A percentile compares a stretch with the other conserved stretches of the same genome.
Conservation (phyloP, 2,888 invertebrate species). For the Cheilosia scutellata region DNA sequence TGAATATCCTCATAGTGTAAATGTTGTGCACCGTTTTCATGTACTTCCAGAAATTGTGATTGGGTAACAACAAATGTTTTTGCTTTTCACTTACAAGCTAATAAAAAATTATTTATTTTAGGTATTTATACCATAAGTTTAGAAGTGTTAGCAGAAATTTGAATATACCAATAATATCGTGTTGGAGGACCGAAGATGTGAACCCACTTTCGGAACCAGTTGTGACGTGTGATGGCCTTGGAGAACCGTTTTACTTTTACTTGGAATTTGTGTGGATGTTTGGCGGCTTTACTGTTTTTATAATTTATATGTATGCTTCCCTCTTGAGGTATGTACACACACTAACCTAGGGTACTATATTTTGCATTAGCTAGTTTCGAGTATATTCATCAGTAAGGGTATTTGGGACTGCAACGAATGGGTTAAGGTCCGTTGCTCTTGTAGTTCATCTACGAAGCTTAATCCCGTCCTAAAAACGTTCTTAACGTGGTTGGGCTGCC, state of each 20-base stretch:
- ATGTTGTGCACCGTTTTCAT: constrained; percentile 92
- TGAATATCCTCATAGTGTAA: constrained; percentile 92
- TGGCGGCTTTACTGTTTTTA: constrained; percentile 89
- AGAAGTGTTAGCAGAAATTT: constrained; percentile 69
- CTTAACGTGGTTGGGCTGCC: too few species aligned
- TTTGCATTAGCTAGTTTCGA: too few species aligned
- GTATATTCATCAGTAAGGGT: too few species aligned
- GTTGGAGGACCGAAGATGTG: constrained; percentile 85
- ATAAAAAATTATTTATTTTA: constrained; percentile 64
- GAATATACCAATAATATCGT: constrained; percentile 79
- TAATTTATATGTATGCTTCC: constrained; percentile 88
- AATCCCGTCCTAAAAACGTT: too few species aligned
- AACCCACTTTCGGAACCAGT: constrained; percentile 84
- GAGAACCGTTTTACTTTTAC: constrained; percentile 93
- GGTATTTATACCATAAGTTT: constrained; percentile 80
- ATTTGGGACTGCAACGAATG: too few species aligned
- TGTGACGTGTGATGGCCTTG: constrained; percentile 91
- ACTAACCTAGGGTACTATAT: too few species aligned
- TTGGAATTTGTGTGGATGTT: constrained; percentile 90
- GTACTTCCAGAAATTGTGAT: constrained; percentile 91
- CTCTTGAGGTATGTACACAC: constrained; percentile 86
- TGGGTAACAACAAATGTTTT: constrained; percentile 79
- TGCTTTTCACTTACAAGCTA: background rate
- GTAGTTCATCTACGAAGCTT: too few species aligned
- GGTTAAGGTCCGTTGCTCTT: too few species aligned